Base-by-base conservation (phyloP, 2,113 vertebrate species). In the Zapornia atra region DNA sequence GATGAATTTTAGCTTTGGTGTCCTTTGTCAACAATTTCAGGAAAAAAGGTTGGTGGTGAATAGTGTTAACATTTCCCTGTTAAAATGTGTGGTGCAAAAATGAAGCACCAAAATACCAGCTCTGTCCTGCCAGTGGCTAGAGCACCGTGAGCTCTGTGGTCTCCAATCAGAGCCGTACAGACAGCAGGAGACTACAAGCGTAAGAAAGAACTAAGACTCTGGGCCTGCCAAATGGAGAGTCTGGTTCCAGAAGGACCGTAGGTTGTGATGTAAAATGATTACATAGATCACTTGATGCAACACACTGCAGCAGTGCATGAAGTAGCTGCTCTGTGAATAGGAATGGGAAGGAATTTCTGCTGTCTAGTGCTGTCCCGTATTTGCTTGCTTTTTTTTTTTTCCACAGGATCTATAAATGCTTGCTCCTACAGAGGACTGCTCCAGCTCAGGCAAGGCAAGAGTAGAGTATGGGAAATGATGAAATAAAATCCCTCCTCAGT, bases 101-200 rank as follows among this genome's bases (percentile, higher is more conserved):
- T 9, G 5, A 79, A 63, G 46, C 40, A 4, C 21, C 48, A 54
- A 64, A 86, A 28, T 3, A 53, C 11, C 69, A 76, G 16, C 21
- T 65, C 50, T 40, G 15, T 69, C 13, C 44, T 79, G 18, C 18
- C 79, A 70, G 40, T 25, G 44, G 29, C 44, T 48, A 29, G 31
- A 28, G 63, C 24, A 12, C 31, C 4, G 1, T 1, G 22, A 59
- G 66, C 59, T 82, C 51, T n/a, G 15, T 50, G 44, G 15, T 51
- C 2, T 3, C 40, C 63, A 54, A 12, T 31, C 1, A 1, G 68
- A 92, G 38, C 40, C 29, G 5, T 4, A 24, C 0, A 0, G 60
- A 63, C 71, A 44, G 28, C 29, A 72, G 70, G 17, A 82, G 20
- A 15, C 26, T 57, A 6, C 7, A 7, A 8, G 15, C 11, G 3